phyloP scores from a whole-genome alignment of 2,888 invertebrate species.

The Rhamnusium bicolor region DNA sequence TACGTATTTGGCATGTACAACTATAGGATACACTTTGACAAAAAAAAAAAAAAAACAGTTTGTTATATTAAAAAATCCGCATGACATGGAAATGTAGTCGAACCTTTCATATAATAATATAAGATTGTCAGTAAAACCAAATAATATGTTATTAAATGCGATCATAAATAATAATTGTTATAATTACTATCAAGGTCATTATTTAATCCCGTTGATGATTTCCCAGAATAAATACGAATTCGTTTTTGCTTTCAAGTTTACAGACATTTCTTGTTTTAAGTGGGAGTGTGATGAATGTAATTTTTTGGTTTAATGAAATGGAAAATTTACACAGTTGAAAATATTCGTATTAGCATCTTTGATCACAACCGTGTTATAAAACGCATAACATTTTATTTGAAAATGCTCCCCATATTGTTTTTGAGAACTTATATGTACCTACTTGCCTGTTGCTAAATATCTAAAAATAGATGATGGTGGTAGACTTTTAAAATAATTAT shows the following conservation, averaged over 20 bases:
- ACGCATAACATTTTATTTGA: not conserved
- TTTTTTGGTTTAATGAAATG: conserved; percentile 26
- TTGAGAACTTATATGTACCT: too few species aligned
- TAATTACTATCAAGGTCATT: conserved; percentile 27
- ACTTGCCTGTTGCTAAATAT: too few species aligned
- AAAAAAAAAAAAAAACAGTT: not conserved
- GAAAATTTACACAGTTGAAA: conserved; percentile 10
- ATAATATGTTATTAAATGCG: conserved; percentile 2
- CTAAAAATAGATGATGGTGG: too few species aligned
- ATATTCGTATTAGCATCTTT: conserved; percentile 7
- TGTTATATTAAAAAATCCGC: not conserved
- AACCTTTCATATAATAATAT: conserved; percentile 14
- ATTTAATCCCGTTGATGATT: conserved; percentile 16
- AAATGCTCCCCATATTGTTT: too few species aligned
- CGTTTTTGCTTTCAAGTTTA: not conserved
- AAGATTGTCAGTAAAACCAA: not conserved
- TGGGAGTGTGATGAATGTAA: conserved; percentile 12
- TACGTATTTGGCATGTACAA: too few species aligned
- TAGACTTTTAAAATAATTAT: not conserved
- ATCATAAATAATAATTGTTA: conserved; percentile 27
- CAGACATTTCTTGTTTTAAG: conserved; percentile 18
- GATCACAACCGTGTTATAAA: not conserved
- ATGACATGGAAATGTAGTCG: not conserved
- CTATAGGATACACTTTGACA: not conserved
- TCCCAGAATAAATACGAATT: conserved; percentile 23